These are phyloP conservation scores for Oncorhynchus nerka DNA, from an alignment of 2,113 vertebrate species.

Conservation along the genomic window DNA sequence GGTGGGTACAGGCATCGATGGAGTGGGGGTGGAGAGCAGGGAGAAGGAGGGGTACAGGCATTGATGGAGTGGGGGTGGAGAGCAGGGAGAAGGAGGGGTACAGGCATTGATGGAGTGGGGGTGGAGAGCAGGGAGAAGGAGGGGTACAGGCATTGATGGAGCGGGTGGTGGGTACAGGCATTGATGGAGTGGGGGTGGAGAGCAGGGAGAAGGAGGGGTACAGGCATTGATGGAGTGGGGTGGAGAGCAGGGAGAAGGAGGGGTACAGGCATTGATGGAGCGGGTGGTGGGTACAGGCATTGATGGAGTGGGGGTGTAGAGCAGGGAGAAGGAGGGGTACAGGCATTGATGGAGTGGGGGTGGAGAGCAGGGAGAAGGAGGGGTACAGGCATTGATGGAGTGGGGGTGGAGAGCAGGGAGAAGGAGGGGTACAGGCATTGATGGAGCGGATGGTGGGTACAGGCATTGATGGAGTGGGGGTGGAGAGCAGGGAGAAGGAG, in stretches of 20 bases:
- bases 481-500: too few species aligned
- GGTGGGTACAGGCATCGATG: conserved; percentile 1
- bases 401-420: conserved; percentile 4
- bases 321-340: too few species aligned
- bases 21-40: conserved; percentile 20
- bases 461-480: background rate
- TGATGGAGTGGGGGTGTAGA: too few species aligned
- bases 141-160: conserved; percentile 14
- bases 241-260: too few species aligned
- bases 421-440: too few species aligned
- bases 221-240: background rate
- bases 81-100: background rate
- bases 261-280: too few species aligned
- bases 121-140: background rate
- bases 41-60: background rate
- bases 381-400: conserved; percentile 9
- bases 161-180: background rate
- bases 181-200: background rate
- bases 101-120: conserved; percentile 31
- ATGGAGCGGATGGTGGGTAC: too few species aligned
- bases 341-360: too few species aligned
- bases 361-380: too few species aligned
- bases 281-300: too few species aligned
- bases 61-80: conserved; percentile 28
- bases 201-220: too few species aligned